Evolutionary conservation across 2,113 vertebrate genomes (phyloP), one percentile per base, ranked within the genome.

Genomic region (Chrysemys picta): DNA sequence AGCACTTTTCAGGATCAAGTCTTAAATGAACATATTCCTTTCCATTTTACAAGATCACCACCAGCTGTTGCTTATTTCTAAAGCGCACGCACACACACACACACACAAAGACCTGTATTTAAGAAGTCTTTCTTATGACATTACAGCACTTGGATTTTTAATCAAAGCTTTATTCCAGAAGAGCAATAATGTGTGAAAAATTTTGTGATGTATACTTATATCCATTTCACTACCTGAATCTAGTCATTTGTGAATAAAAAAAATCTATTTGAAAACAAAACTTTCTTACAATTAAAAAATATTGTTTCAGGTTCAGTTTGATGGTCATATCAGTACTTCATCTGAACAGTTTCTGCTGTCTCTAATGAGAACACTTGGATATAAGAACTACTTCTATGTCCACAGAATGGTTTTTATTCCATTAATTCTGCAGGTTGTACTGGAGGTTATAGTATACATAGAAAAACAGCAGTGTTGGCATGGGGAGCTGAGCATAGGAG

Each of bases 1-100:
- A 89, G 85, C 79, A 93, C 42, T 42, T 88, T 75, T 25, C n/a
- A 84, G n/a, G 93, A 85, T 69, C 90, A 93, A 93, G 27, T 86
- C 89, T 85, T 72, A 95, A 54, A 62, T 87, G 82, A 91, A n/a
- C 82, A 92, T 91, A 95, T 92, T 57, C 14, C 79, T 90, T 94
- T 87, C 80, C 78, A 1, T 56, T 96, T 87, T 89, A 75, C 78
- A 95, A 95, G 84, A 85, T 90, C 79, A 81, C n/a, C 27, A 85
- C 80, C 86, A 65, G 47, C 27, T 0, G 72, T 85, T 65, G 2
- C 24, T 91, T 49, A 17, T 82, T 97, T 92, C 91, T 96, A 29
- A 96, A 92, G 62, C 24, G 82, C 82, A 16, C 7, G 21, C 0
- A 0, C 47, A 90, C 0, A 0, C 42, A 8, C 86, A 89, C 19